Evolutionary conservation across 2,113 vertebrate genomes (phyloP), one percentile per base, ranked within the genome.

Genomic region (Mesocricetus auratus): DNA sequence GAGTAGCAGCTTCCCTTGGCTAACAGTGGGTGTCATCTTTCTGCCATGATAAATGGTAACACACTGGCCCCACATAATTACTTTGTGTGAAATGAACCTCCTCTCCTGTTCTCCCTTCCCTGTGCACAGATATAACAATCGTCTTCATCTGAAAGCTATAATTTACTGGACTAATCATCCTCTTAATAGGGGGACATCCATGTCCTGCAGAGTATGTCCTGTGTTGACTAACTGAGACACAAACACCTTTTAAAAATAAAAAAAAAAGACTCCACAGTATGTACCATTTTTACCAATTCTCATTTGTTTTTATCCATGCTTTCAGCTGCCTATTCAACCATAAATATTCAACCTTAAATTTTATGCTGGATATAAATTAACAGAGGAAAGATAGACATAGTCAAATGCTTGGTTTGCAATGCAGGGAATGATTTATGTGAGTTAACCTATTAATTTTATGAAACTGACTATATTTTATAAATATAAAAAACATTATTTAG

Each of bases 1-100:
- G 98, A 99, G 98, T 98, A 98, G 98, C 99, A 98, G 99, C 99
- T 99, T 99, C 99, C 99, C 99, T 99, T 99, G 99, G 98, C 99
- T 99, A 99, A 99, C 98, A 96, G 98, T 98, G 99, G 99, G 99
- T 99, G 99, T 99, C 99, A 99, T 99, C 99, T 99, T 99, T 99
- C 98, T 98, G 98, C 98, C 97, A 96, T 99, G 99, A 99, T 99
- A 98, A 99, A 99, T 99, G 99, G 99, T 98, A 98, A 99, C 98
- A 62, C 98, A 98, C 98, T 97, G 86, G 97, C 98, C 86, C 98
- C 98, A 98, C 99, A 98, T 99, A 99, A 99, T 99, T 99, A 99
- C 99, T 99, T 99, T 99, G 99, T 99, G 99, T 99, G 98, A 99
- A 99, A 99, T 99, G 99, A 98, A 99, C 98, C 99, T 98, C 98